Evolutionary conservation across 2,888 invertebrate genomes (phyloP).

Genomic region (Agrochola litura): DNA sequence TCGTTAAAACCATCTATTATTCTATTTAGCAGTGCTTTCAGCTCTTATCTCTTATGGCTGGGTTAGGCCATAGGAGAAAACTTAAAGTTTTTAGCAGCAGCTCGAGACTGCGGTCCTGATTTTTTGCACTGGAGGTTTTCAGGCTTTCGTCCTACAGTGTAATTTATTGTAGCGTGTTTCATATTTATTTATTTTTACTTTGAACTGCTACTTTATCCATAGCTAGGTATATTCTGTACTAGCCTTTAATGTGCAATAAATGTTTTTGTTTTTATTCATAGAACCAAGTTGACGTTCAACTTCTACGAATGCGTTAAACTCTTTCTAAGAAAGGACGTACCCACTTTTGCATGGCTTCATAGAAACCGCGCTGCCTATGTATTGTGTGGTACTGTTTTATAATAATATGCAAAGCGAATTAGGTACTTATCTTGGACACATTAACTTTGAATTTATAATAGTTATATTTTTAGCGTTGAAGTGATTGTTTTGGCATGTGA

Average conservation of each 20-base stretch:
- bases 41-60: too few species aligned
- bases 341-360: conserved; percentile 37
- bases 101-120: too few species aligned
- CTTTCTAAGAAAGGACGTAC: conserved; percentile 44
- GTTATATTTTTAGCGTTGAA: conserved; percentile 42
- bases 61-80: too few species aligned
- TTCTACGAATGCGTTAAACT: conserved; percentile 53
- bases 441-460: conserved; percentile 36
- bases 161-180: neutral
- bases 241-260: conserved; percentile 8
- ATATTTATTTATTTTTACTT: neutral
- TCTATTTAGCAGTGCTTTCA: neutral
- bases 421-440: conserved; percentile 23
- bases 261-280: conserved; percentile 17
- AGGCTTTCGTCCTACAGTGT: neutral
- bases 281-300: neutral
- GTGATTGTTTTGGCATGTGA: conserved; percentile 31
- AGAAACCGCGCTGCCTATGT: conserved; percentile 19
- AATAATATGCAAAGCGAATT: conserved; percentile 52
- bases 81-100: too few species aligned
- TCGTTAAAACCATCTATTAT: conserved; percentile 9
- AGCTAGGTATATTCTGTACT: neutral
- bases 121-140: too few species aligned
- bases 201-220: neutral
- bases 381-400: conserved; percentile 36